Base-by-base conservation (phyloP, 2,888 invertebrate species). In the Coleophora deauratella region DNA sequence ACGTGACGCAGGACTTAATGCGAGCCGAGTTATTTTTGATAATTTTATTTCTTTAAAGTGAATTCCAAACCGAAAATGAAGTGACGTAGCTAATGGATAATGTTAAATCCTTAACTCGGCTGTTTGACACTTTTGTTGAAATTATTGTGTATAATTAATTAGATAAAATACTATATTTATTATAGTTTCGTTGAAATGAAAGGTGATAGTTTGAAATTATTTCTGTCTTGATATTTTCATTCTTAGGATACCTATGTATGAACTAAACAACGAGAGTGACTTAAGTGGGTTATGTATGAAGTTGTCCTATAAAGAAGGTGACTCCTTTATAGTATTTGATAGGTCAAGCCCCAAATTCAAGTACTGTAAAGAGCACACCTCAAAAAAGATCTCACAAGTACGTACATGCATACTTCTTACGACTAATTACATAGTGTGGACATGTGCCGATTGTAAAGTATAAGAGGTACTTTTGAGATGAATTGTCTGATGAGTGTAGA, bases 11-110 rank as follows among this genome's bases (percentile, higher is more conserved):
- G 82, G 81, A 82, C 82, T 74, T 38, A 62, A 73, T 71, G 84
- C 82, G 82, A 79, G 74, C 79, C 82, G 80, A 81, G 76, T 85
- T 85, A 84, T 85, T 85, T 85, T 85, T 84, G 84, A 84, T 85
- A 85, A 78, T 80, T 84, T 82, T 82, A 79, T 82, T 84, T 71
- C 71, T 82, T 84, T 79, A 4, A 80, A 77, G 84, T 80, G 82
- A 78, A 79, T 76, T 77, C 76, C 73, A 72, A 74, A 72, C 78
- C 60, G 77, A 72, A 70, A 77, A 74, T 71, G 72, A 68, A 79
- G 80, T 79, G 82, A 81, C 77, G 75, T 76, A 73, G 78, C 74
- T 66, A 74, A 79, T 74, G 79, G 78, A 73, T 66, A 77, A 68
- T 74, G 79, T 78, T 73, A 62, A 70, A 66, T 68, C 62, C 55